Percentiles rank a stretch among this genome's conserved stretches.
phyloP scores from a whole-genome alignment of 1,140 invertebrate genomes.

The Drosophila erecta region DNA sequence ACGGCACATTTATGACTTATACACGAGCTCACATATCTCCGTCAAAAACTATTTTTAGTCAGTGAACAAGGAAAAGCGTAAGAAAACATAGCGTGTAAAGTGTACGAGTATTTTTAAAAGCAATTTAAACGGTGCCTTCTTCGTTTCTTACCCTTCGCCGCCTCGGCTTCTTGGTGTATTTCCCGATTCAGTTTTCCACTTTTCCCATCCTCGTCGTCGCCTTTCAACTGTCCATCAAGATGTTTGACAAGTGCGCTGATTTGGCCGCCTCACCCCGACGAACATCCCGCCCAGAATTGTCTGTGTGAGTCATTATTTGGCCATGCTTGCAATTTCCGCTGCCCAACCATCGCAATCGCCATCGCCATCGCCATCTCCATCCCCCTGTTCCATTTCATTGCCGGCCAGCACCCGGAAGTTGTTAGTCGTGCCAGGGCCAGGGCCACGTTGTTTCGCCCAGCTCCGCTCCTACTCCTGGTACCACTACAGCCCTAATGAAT shows the following conservation, averaged over 20 bases:
- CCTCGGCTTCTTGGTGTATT: constrained; percentile 10
- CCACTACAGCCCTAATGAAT: constrained; percentile 65
- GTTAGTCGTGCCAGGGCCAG: constrained; percentile 37
- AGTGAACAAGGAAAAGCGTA: constrained; percentile 13
- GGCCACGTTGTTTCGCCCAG: constrained; percentile 45
- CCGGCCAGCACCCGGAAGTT: constrained; percentile 36
- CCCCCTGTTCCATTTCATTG: background rate
- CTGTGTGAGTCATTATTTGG: constrained; percentile 78
- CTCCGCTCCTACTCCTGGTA: constrained; percentile 36
- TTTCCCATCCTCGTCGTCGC: constrained; percentile 20
- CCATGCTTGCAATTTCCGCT: constrained; percentile 78
- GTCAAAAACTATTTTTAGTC: constrained; percentile 54
- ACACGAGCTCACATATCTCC: constrained; percentile 10
- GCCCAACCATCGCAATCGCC: background rate
- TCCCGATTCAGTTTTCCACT: constrained; percentile 20
- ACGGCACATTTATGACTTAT: constrained; percentile 30
- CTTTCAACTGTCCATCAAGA: constrained; percentile 80
- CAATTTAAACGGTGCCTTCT: constrained; percentile 42
- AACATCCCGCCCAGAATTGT: constrained; percentile 28
- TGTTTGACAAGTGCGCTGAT: constrained; percentile 82
- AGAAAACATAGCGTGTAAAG: constrained; percentile 10
- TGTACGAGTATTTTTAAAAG: constrained; percentile 58
- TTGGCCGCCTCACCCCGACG: constrained; percentile 21
- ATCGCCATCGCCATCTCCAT: background rate
- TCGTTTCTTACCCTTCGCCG: background rate